These are phyloP conservation scores for Spodoptera exigua DNA, from an alignment of 2,888 invertebrate genomes.

Conservation along the genomic window DNA sequence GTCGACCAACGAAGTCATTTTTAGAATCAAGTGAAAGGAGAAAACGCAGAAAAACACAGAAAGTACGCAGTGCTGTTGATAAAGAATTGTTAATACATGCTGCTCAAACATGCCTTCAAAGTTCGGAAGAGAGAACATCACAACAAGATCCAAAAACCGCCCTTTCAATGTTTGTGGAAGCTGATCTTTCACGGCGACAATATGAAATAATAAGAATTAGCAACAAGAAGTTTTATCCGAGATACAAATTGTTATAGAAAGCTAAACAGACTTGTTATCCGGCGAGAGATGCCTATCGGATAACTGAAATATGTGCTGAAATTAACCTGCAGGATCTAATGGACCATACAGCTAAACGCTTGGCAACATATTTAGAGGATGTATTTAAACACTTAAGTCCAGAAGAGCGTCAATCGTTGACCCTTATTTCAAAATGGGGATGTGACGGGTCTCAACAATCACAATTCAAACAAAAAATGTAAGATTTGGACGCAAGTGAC, in stretches of 20 bases:
- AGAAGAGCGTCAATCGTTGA: constrained; percentile 23
- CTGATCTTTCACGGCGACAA: constrained; percentile 44
- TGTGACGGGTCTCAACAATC: constrained; percentile 35
- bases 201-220: constrained; percentile 39
- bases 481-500: constrained; percentile 34
- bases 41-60: constrained; percentile 12
- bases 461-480: constrained; percentile 42
- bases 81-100: constrained; percentile 19
- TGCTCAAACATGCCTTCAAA: constrained; percentile 8
- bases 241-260: constrained; percentile 27
- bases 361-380: constrained; percentile 16
- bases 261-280: constrained; percentile 17
- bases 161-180: constrained; percentile 38
- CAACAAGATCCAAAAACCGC: constrained; percentile 16
- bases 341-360: constrained; percentile 15
- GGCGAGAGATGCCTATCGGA: constrained; percentile 7
- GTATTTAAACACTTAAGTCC: constrained; percentile 9
- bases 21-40: constrained; percentile 8
- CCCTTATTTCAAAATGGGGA: constrained; percentile 54
- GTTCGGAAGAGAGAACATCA: constrained; percentile 13
- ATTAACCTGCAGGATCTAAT: constrained; percentile 8
- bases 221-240: constrained; percentile 25
- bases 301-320: constrained; percentile 23
- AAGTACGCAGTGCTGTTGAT: constrained; percentile 7
- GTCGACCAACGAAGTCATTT: constrained; percentile 14